Evolutionary conservation across 30 jellyfish, hydroid and myxozoan species (phyloP), one percentile per base, ranked within the genome.

Genomic region (Aurelia aurita): DNA sequence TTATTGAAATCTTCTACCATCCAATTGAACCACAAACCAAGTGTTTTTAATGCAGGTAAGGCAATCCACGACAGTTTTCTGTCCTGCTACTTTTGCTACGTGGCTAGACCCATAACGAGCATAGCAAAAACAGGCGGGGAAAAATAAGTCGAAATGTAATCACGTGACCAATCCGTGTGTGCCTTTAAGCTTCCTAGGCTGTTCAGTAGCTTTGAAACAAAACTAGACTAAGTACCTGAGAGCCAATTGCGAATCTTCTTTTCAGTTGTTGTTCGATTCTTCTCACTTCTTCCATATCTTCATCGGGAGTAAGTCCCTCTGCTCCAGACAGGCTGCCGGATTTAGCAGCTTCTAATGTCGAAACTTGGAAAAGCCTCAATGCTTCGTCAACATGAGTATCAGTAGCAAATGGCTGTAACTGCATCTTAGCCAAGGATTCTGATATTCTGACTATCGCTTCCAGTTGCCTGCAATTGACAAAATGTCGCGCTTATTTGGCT

Each of bases 381-480:
- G 99, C 99, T 65, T 95, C 99, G 29, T 95, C 99, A 0, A 95
- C 98, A 43, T 95, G 93, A 28, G 77, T 62, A 47, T 89, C 98
- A 29, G 92, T 90, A 5, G 97, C 99, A 54, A 95, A 95, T 11
- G 98, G 96, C 70, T 90, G 97, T 58, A 95, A 60, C 78, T 89
- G 94, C 99, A 95, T 95, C 62, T 95, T 95, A 19, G 99, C 99
- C 20, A 95, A 84, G n/a, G 98, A 81, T 76, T 95, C 99, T 44
- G 99, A 80, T 2, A 95, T 86, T 39, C 99, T 86, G 8, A 90
- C 88, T 12, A 95, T 81, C 2, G 99, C 99, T 77, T 95, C 99
- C 65, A 95, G 87, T 69, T 95, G 99, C 47, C 99, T 90, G 60
- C 3, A 55, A 12, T 20, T 6, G 1, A 39, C 7, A 69, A 69